Conservation (phyloP, 2,113 vertebrate genomes). For the Amphilophus citrinellus region DNA sequence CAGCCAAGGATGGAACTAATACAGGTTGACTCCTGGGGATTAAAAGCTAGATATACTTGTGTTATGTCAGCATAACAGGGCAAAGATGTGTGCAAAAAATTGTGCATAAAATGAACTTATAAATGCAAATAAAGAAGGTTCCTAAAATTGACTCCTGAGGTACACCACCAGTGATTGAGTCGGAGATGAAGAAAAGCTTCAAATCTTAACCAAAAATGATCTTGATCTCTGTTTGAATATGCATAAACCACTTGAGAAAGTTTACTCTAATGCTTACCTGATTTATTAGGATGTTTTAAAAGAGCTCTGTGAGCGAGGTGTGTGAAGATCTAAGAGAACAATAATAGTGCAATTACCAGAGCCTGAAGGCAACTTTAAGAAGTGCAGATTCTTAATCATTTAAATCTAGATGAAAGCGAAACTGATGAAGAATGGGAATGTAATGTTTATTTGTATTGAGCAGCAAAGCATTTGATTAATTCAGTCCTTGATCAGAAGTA, state of each 20-base stretch:
- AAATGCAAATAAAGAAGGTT: not conserved
- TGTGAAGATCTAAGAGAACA: not conserved
- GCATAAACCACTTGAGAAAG: not conserved
- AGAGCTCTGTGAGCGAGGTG: not conserved
- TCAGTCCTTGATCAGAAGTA: not conserved
- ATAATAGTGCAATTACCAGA: not conserved
- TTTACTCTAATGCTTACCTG: not conserved
- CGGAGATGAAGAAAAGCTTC: not conserved
- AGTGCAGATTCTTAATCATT: not conserved
- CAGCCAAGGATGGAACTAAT: not conserved
- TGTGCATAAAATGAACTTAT: not conserved
- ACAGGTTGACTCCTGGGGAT: not conserved
- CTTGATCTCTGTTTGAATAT: not conserved
- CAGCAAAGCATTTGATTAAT: not conserved
- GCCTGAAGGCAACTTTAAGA: not conserved
- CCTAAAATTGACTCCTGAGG: not conserved
- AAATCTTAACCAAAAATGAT: not conserved
- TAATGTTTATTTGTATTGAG: not conserved
- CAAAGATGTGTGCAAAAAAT: not conserved
- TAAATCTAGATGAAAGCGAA: not conserved
- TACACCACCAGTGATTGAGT: not conserved
- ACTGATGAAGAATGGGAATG: not conserved
- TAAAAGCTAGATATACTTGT: not conserved
- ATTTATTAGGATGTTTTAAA: not conserved
- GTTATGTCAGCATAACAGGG: not conserved